Conservation (phyloP, 2,113 vertebrate species). For the Petrocephalus microphthalmus region DNA sequence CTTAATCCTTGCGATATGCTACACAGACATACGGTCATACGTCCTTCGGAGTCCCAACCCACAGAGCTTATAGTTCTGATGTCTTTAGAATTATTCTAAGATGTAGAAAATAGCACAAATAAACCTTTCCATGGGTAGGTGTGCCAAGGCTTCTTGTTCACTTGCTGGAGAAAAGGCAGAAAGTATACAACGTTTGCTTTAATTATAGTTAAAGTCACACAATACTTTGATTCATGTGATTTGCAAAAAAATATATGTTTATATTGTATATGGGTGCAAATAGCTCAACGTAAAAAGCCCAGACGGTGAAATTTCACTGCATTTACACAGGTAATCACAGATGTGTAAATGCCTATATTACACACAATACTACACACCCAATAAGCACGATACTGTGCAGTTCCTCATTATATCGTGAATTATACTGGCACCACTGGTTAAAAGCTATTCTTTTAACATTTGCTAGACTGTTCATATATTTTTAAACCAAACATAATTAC, state of each 20-base stretch:
- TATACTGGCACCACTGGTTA: neutral
- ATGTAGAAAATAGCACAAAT: neutral
- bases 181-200: neutral
- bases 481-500: neutral
- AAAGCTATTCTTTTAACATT: neutral
- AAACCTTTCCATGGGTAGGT: neutral
- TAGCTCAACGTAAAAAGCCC: neutral
- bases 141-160: neutral
- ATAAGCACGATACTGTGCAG: neutral
- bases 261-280: neutral
- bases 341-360: neutral
- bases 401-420: neutral
- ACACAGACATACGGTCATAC: neutral
- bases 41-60: neutral
- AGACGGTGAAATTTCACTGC: neutral
- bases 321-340: neutral
- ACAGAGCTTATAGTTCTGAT: neutral
- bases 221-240: neutral
- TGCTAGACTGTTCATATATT: neutral
- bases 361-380: too few relatives aligned
- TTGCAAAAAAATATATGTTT: neutral
- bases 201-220: neutral
- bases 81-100: neutral
- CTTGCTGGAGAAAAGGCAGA: neutral
- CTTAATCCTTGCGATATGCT: neutral